Percentiles rank a stretch among this genome's conserved stretches.
phyloP scores from a whole-genome alignment of 2,113 vertebrate genomes.

The Phycodurus eques region DNA sequence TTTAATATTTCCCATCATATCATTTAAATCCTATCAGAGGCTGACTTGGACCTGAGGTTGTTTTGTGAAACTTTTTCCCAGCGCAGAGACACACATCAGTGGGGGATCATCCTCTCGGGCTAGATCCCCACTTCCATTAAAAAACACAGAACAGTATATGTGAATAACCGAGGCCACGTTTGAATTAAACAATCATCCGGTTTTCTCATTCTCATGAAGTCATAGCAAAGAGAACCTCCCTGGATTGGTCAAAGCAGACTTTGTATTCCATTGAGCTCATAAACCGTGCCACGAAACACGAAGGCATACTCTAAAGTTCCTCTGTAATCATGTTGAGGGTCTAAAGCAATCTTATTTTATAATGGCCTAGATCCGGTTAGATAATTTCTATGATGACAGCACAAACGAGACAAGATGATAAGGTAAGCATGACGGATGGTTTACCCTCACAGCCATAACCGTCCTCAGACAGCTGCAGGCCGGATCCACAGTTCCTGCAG shows the following conservation, averaged over 20 bases:
- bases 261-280: constrained; percentile 57
- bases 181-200: constrained; percentile 54
- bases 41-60: constrained; percentile 40
- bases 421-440: background rate
- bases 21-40: constrained; percentile 70
- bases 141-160: constrained; percentile 42
- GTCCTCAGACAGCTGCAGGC: constrained; percentile 61
- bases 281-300: constrained; percentile 59
- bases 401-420: constrained; percentile 8
- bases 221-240: constrained; percentile 57
- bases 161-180: constrained; percentile 48
- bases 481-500: constrained; percentile 70
- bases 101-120: constrained; percentile 58
- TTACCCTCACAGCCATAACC: constrained; percentile 74
- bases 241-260: constrained; percentile 43
- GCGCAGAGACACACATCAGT: constrained; percentile 40
- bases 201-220: constrained; percentile 64
- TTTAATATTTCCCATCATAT: constrained; percentile 70
- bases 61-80: constrained; percentile 58
- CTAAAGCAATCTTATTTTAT: constrained; percentile 6
- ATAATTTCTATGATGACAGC: constrained; percentile 5
- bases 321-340: constrained; percentile 33
- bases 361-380: background rate
- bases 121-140: constrained; percentile 47
- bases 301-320: constrained; percentile 34